A percentile compares a stretch with the other conserved stretches of the same genome.
These are phyloP conservation scores for Epinotia demarniana DNA, from an alignment of 2,888 invertebrate species.

Conservation along the genomic window DNA sequence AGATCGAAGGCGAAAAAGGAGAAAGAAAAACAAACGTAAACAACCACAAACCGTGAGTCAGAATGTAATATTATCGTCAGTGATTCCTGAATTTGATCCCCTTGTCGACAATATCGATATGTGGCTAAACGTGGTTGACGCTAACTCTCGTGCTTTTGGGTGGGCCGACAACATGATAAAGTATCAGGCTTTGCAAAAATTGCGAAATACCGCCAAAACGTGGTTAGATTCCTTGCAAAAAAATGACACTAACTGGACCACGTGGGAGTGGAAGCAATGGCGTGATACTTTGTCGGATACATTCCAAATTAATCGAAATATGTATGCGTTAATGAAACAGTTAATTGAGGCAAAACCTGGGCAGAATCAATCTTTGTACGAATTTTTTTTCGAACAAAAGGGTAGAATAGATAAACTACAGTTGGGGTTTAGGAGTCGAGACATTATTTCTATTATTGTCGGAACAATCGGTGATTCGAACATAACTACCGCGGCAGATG, in stretches of 20 bases:
- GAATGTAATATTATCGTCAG: neutral
- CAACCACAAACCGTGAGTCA: constrained; percentile 3
- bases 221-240: constrained; percentile 51
- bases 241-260: constrained; percentile 51
- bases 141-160: neutral
- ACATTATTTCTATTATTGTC: constrained; percentile 51
- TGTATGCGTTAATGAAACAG: constrained; percentile 47
- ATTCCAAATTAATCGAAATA: constrained; percentile 49
- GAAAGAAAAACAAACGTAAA: neutral
- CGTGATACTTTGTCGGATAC: constrained; percentile 48
- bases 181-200: constrained; percentile 47
- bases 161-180: neutral
- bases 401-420: constrained; percentile 48
- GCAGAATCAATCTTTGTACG: constrained; percentile 48
- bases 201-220: constrained; percentile 51
- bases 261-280: constrained; percentile 53
- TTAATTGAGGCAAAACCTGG: constrained; percentile 44
- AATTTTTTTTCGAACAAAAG: constrained; percentile 51
- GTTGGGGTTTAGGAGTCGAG: constrained; percentile 48
- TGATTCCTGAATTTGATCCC: constrained; percentile 48
- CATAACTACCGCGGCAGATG: constrained; percentile 49
- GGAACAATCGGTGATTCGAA: constrained; percentile 49
- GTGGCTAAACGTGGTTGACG: constrained; percentile 11
- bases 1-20: neutral
- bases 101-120: constrained; percentile 8